A percentile compares a stretch with the other conserved stretches of the same genome.
Conservation (phyloP, 2,888 invertebrate genomes). For the Clunio marinus region DNA sequence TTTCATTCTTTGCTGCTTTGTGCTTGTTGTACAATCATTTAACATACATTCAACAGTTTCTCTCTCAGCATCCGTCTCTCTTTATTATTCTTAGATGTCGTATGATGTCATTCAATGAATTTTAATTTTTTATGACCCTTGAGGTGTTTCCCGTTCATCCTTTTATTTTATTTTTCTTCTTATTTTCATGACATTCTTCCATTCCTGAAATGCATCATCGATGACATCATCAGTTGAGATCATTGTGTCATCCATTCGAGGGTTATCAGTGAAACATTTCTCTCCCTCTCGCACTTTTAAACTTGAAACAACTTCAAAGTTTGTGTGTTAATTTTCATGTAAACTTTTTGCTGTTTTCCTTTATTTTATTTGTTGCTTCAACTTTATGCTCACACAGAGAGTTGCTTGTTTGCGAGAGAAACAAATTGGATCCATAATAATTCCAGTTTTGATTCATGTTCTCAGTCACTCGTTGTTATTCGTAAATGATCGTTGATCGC, state of each 20-base stretch:
- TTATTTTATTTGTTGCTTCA: background rate
- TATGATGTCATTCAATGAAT: conserved; percentile 24
- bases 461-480: conserved; percentile 17
- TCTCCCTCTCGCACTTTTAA: background rate
- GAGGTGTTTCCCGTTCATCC: conserved; percentile 22
- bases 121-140: conserved; percentile 16
- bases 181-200: conserved; percentile 15
- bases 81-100: background rate
- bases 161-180: background rate
- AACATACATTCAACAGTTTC: conserved; percentile 26
- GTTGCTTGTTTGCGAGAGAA: background rate
- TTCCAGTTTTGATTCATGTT: conserved; percentile 34
- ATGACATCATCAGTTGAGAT: background rate
- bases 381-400: background rate
- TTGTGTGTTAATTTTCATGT: background rate
- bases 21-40: background rate
- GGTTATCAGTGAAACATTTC: background rate
- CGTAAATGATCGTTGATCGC: background rate
- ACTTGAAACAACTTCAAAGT: no score
- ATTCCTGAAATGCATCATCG: background rate
- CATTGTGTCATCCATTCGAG: background rate
- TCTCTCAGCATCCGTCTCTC: background rate
- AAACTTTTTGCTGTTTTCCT: no score
- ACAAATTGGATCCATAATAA: conserved; percentile 15
- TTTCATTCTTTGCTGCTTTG: no score